A percentile compares a stretch with the other conserved stretches of the same genome.
Evolutionary conservation across 2,888 invertebrate species (phyloP).

Genomic region (Harmothoe impar): DNA sequence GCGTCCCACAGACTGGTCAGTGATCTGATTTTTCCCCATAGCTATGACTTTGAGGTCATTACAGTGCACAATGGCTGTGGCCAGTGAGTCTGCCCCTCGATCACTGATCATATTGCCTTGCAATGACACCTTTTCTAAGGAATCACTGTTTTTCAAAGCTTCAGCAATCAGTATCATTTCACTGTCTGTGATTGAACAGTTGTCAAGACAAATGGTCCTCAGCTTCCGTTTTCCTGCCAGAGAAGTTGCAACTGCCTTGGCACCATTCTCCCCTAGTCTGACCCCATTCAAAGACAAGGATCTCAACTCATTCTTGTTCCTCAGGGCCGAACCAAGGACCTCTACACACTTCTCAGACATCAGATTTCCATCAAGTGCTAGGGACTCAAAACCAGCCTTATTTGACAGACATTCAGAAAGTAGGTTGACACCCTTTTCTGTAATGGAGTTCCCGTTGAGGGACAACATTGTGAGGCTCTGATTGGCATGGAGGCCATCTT

Average conservation of each 20-base stretch:
- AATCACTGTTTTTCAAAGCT: background rate
- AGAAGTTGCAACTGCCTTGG: background rate
- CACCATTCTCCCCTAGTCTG: background rate
- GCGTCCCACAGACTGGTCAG: background rate
- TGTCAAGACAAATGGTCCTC: background rate
- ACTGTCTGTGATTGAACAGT: background rate
- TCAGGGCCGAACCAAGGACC: background rate
- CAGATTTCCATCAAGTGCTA: background rate
- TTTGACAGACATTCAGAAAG: background rate
- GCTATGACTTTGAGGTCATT: background rate
- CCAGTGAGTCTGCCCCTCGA: background rate
- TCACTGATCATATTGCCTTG: slow-evolving; percentile 20
- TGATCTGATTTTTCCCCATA: background rate
- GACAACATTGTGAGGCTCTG: background rate
- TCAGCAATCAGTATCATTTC: background rate
- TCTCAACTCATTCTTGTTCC: background rate
- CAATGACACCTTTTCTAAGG: background rate
- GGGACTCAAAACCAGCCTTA: background rate
- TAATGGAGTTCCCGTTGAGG: background rate
- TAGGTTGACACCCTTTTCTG: background rate
- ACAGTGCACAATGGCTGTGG: background rate
- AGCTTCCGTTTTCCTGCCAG: background rate
- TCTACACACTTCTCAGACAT: background rate
- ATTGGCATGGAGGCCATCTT: background rate
- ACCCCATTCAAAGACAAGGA: background rate